Conservation (phyloP, 2,797 vertebrate species). For the Anguilla marmorata region DNA sequence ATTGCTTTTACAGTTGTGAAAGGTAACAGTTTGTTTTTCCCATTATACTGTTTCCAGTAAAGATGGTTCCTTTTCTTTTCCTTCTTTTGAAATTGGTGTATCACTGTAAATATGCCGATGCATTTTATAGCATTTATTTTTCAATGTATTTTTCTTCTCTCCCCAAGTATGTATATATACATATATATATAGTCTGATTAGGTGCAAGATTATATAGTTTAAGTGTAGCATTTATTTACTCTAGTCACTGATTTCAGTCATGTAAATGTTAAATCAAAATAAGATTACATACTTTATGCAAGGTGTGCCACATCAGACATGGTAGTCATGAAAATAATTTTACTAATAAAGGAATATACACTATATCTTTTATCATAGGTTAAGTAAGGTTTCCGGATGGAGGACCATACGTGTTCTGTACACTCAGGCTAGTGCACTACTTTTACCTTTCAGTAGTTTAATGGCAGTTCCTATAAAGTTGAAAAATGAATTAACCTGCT, state of each 20-base stretch:
- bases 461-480: background rate
- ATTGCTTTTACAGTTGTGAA: background rate
- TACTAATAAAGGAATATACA: background rate
- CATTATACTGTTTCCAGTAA: background rate
- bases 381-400: background rate
- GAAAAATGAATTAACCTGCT: background rate
- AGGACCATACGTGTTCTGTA: background rate
- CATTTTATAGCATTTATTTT: background rate
- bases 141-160: background rate
- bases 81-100: background rate
- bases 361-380: background rate
- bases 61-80: background rate
- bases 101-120: background rate
- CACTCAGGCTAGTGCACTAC: background rate
- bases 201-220: background rate
- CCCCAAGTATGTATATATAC: background rate
- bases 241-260: background rate
- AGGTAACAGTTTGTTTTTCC: background rate
- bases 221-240: conserved; percentile 3
- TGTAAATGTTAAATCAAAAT: background rate
- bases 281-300: background rate
- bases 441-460: background rate
- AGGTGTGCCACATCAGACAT: background rate
- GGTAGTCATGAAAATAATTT: conserved; percentile 6
- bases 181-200: background rate